Percentiles rank a stretch among this genome's conserved stretches.
These are phyloP conservation scores for Accipiter cooperii DNA, from an alignment of 2,113 vertebrate species.

Conservation along the genomic window DNA sequence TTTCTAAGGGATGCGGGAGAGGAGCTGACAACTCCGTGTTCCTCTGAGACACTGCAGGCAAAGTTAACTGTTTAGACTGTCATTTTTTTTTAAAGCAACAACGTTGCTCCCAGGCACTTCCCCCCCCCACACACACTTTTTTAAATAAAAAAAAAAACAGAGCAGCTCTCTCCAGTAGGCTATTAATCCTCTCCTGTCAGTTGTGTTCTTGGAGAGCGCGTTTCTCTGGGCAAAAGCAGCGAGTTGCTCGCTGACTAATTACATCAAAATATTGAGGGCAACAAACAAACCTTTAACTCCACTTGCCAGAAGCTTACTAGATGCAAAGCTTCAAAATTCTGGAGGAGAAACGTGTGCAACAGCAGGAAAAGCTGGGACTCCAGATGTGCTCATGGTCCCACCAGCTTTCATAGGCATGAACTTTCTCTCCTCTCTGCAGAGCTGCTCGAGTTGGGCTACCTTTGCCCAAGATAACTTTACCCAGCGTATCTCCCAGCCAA, in stretches of 20 bases:
- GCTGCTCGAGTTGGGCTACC: not conserved
- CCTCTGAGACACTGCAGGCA: not conserved
- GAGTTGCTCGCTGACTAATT: constrained; percentile 17
- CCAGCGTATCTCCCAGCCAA: not conserved
- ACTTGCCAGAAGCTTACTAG: not conserved
- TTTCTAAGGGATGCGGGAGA: not conserved
- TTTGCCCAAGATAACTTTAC: not conserved
- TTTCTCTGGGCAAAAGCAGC: constrained; percentile 42
- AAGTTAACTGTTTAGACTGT: constrained; percentile 25
- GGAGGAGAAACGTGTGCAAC: not conserved
- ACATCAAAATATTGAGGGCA: constrained; percentile 45
- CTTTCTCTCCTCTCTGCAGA: not conserved
- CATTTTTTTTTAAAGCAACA: not conserved
- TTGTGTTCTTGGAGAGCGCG: not conserved
- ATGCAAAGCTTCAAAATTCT: not conserved
- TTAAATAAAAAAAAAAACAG: not conserved
- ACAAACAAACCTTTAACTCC: constrained; percentile 39
- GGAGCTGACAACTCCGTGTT: not conserved
- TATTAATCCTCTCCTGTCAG: constrained; percentile 45
- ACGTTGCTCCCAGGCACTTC: not conserved
- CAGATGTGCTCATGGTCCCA: accelerated
- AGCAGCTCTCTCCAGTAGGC: constrained; percentile 30
- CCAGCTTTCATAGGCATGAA: not conserved
- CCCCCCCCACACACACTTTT: not conserved
- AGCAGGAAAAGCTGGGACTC: not conserved